Evolutionary conservation across 2,888 invertebrate genomes (phyloP), one percentile per base, ranked within the genome.

Genomic region (Melangyna quadrimaculata): DNA sequence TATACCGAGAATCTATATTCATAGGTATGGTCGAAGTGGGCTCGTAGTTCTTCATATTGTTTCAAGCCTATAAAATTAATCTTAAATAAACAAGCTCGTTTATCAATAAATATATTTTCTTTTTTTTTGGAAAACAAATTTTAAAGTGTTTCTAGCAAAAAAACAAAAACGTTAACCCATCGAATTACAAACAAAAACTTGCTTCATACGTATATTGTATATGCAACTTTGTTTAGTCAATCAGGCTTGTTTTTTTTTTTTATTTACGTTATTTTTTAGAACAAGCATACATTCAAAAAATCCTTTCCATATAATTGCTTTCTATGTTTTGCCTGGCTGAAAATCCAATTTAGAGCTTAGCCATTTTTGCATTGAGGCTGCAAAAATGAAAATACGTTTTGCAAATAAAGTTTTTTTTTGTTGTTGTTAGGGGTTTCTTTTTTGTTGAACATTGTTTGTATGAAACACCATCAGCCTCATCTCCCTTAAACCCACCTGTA

Each of bases 281-380:
- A 86, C 22, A 77, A 72, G 69, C 19, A 59, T 14, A 61, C 59
- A 71, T 37, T 71, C 19, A 69, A 87, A 77, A 86, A 87, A 82
- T 78, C 78, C 87, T 82, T 82, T 87, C 57, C 48, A 78, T 74
- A 82, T 87, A 87, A 87, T 87, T 87, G 87, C 78, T 82, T 87
- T 87, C 77, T 55, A 78, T 82, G 78, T 87, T 71, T 59, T 12
- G 27, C 57, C 43, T 8, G 57, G 65, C 67, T 71, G 55, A 65
- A 82, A 82, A 82, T 87, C 82, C 87, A 87, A 87, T 87, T 87
- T 87, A 82, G 74, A 78, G 19, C 74, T 59, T 74, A 82, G 82
- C 78, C 67, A 78, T 59, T 87, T 82, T 87, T 74, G 65, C 73
- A 57, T 74, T 74, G 73, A 70, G 24, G 67, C 80, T 72, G 72